Base-by-base conservation (phyloP, 1,140 invertebrate genomes). In the Medauroidea extradentata region DNA sequence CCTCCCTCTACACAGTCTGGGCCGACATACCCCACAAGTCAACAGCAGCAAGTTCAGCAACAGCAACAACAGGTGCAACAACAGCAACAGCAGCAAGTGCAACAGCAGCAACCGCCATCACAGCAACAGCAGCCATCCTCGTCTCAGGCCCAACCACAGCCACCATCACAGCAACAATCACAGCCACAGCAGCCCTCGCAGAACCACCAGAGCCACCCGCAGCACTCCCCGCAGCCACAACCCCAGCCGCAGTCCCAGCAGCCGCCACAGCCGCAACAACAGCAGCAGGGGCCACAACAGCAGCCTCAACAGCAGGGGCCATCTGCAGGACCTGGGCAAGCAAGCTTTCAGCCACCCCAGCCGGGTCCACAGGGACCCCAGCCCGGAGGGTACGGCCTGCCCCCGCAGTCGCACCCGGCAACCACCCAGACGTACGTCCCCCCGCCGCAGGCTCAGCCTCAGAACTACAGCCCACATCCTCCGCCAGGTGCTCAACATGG, bases 401-500 rank as follows among this genome's bases (percentile, higher is more conserved):
- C 38, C 71, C 72, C 73, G 0, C 73, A 74, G 52, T 68, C 70
- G 21, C 73, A 72, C 65, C 73, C 77, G 0, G 71, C 75, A 3
- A 73, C 74, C 5, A 75, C 73, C 3, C 76, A 77, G 61, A 76
- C 73, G 1, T 77, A 77, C 16, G 75, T 70, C 11, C 75, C 75
- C 34, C 74, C 74, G 4, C 64, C 68, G 29, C 72, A 73, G 18
- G 73, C 71, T n/a, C 72, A 69, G 16, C 73, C 75, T 23, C 62
- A 72, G 62, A 74, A 70, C 25, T 78, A 77, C 48, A 72, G 74
- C 19, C 74, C 76, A 67, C 74, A 74, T 2, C 70, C 74, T 3
- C n/a, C n/a, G n/a, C 76, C 76, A 60, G 74, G 73, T 52, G 74
- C 71, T 27, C 75, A 78, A 64, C 74, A 76, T 18, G 73, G 75